Conservation (phyloP, 2,888 invertebrate species). For the Caenorhabditis macrosperma region DNA sequence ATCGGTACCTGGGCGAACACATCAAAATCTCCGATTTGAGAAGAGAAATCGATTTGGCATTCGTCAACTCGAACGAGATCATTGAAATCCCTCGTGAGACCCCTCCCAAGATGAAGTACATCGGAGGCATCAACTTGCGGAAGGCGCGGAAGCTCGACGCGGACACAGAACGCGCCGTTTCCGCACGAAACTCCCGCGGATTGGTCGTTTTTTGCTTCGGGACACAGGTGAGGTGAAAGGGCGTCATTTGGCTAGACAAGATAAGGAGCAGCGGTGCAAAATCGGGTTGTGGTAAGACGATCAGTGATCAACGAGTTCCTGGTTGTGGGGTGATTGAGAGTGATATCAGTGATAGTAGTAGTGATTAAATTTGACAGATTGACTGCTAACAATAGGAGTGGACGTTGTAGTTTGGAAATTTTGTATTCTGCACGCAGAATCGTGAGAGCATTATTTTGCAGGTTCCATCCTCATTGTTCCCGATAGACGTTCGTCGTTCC, state of each 20-base stretch:
- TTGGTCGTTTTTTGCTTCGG: constrained; percentile 71
- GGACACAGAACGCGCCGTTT: constrained; percentile 45
- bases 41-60: constrained; percentile 45
- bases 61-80: constrained; percentile 72
- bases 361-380: too few species aligned
- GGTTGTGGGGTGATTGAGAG: too few species aligned
- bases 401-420: too few species aligned
- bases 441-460: constrained; percentile 9
- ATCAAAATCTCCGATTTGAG: neutral
- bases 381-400: too few species aligned
- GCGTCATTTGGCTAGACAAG: neutral
- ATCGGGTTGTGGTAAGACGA: neutral
- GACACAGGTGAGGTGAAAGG: constrained; percentile 54
- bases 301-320: too few species aligned
- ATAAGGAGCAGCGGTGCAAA: neutral
- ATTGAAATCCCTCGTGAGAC: constrained; percentile 67
- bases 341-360: too few species aligned
- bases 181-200: constrained; percentile 34
- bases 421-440: too few species aligned
- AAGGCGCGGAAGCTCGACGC: constrained; percentile 17
- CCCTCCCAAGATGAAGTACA: constrained; percentile 68
- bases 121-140: constrained; percentile 67
- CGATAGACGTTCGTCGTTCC: constrained; percentile 37
- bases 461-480: constrained; percentile 39
- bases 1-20: constrained; percentile 13